Base-by-base conservation (phyloP, 1,140 invertebrate species). In the Tribolium madens region DNA sequence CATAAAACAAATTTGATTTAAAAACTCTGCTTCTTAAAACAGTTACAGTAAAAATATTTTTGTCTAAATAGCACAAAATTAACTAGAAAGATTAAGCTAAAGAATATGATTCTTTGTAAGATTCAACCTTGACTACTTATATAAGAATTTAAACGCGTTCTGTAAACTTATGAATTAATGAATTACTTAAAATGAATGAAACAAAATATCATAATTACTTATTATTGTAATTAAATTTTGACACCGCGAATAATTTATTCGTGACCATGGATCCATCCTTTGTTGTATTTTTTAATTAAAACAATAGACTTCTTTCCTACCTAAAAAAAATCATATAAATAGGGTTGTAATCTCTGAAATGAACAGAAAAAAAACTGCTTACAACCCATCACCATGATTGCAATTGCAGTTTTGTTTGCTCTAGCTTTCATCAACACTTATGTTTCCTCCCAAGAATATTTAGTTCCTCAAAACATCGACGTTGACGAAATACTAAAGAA, bases 401-500 rank as follows among this genome's bases (percentile, higher is more conserved):
- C 36, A 42, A 42, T 14, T 5, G 7, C 12, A 7, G 6, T 33
- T 13, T 13, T 64, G n/a, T 64, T 64, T 36, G 26, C 31, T 12
- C 14, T 64, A 36, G 17, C 52, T n/a, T 64, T 10, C 36, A 4
- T 42, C 36, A 42, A 42, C 0, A 14, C 31, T 7, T 26, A 33
- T 4, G 3, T 33, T 36, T 12, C 57, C 3, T 3, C 31, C 31
- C 17, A 64, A 33, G 57, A 64, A 5, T 64, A 64, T 13, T 5
- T 13, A 1, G 26, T 64, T 64, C 57, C 57, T 33, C 93, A 94
- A 82, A 90, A 91, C 78, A 86, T 94, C 33, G 85, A 94, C 82
- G 6, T 93, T 9, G 89, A 93, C 46, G 87, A 91, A 77, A 91
- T 94, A 68, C 81, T 94, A 0, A 83, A 85, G 0, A 93, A 90